phyloP scores from a whole-genome alignment of 2,113 vertebrate genomes.

The Lipophrys pholis region DNA sequence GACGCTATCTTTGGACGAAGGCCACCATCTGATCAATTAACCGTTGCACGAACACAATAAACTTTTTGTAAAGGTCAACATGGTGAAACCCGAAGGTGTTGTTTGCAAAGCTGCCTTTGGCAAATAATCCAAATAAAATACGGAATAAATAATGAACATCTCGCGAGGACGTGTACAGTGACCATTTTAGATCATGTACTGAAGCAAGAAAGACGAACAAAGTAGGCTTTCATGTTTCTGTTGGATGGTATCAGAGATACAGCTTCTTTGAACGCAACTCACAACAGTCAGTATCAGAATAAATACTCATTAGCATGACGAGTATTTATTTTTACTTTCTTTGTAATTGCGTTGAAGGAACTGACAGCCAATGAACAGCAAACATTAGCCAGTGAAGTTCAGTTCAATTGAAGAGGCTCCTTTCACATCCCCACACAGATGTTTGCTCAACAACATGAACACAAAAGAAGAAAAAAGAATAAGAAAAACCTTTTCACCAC shows the following conservation, averaged over 20 bases:
- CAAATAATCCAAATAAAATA: not conserved
- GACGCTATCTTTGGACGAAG: not conserved
- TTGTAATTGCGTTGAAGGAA: conserved; percentile 3
- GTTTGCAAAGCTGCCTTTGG: not conserved
- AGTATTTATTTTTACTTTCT: not conserved
- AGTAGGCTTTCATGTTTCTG: not conserved
- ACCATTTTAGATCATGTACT: conserved; percentile 15
- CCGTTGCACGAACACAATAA: not conserved
- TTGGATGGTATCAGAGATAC: not conserved
- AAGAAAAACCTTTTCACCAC: conserved; percentile 26
- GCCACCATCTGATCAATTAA: not conserved
- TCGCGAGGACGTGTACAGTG: not conserved
- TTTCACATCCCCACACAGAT: conserved; percentile 16
- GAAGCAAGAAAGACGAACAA: not conserved
- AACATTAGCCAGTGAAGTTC: not conserved
- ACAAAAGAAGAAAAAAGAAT: not conserved
- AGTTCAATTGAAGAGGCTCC: not conserved
- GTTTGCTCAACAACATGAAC: conserved; percentile 39
- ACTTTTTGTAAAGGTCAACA: not conserved
- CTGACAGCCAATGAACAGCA: not conserved
- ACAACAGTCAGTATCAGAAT: not conserved
- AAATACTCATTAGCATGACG: not conserved
- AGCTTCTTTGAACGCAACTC: not conserved
- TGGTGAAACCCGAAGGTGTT: not conserved
- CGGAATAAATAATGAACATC: not conserved